Evolutionary conservation across 2,888 invertebrate species (phyloP).

Genomic region (Conus canariensis): DNA sequence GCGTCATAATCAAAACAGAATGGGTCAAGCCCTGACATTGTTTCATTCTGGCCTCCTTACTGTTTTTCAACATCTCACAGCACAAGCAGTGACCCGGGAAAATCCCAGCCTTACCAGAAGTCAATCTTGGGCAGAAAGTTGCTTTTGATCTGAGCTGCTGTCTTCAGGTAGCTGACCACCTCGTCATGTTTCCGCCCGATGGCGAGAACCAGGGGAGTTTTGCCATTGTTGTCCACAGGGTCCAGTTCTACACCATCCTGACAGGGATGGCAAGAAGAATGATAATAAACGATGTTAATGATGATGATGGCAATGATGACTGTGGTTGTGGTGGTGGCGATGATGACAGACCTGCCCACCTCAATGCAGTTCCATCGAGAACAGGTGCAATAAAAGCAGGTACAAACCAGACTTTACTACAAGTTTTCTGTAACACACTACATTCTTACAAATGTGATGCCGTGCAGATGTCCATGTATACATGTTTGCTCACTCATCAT

Average conservation of each 20-base stretch:
- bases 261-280: not conserved
- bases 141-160: slow-evolving; percentile 88
- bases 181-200: slow-evolving; percentile 92
- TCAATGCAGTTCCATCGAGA: too few species aligned
- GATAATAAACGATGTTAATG: not conserved
- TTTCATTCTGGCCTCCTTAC: too few species aligned
- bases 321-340: not conserved
- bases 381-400: too few species aligned
- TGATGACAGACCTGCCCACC: not conserved
- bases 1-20: too few species aligned
- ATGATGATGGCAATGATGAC: not conserved
- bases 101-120: slow-evolving; percentile 83
- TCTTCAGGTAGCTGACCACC: slow-evolving; percentile 89
- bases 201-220: slow-evolving; percentile 93
- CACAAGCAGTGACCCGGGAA: too few species aligned
- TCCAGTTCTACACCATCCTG: slow-evolving; percentile 92
- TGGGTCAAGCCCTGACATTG: too few species aligned
- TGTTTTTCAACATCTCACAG: too few species aligned
- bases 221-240: slow-evolving; percentile 93
- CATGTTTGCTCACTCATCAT: too few species aligned
- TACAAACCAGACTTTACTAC: too few species aligned
- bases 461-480: too few species aligned
- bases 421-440: too few species aligned
- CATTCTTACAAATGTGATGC: too few species aligned
- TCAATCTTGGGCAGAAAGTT: slow-evolving; percentile 93